Conservation (phyloP, 1,140 invertebrate species). For the Drosophila bocki region DNA sequence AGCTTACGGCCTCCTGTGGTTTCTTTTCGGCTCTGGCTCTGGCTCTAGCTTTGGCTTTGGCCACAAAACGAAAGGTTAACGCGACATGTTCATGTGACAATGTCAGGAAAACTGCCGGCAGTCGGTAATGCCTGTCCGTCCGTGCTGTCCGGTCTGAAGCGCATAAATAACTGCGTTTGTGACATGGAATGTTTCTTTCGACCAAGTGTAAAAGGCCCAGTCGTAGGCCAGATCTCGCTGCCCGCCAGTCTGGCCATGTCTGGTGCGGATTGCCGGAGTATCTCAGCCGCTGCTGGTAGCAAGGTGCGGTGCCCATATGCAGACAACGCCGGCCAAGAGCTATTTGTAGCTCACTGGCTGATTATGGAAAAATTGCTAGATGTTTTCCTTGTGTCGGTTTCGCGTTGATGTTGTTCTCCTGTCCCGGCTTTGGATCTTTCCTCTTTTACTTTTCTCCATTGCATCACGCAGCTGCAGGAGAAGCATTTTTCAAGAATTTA, state of each 20-base stretch:
- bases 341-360: constrained; percentile 79
- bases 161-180: constrained; percentile 84
- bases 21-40: constrained; percentile 40
- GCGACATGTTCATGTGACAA: constrained; percentile 82
- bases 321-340: constrained; percentile 67
- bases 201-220: constrained; percentile 59
- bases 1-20: constrained; percentile 52
- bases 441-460: constrained; percentile 53
- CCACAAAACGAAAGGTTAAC: constrained; percentile 71
- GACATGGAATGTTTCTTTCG: constrained; percentile 74
- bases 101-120: constrained; percentile 73
- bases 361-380: constrained; percentile 80
- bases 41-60: constrained; percentile 35
- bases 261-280: constrained; percentile 65
- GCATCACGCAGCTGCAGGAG: constrained; percentile 55
- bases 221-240: constrained; percentile 69
- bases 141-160: constrained; percentile 52
- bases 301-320: constrained; percentile 83
- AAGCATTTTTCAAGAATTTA: constrained; percentile 18
- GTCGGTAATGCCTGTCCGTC: constrained; percentile 29
- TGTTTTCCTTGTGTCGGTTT: constrained; percentile 70
- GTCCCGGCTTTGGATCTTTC: constrained; percentile 22
- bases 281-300: constrained; percentile 65
- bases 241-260: constrained; percentile 73
- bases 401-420: constrained; percentile 32